Base-by-base conservation (phyloP, 2,797 vertebrate genomes). In the Somateria mollissima region DNA sequence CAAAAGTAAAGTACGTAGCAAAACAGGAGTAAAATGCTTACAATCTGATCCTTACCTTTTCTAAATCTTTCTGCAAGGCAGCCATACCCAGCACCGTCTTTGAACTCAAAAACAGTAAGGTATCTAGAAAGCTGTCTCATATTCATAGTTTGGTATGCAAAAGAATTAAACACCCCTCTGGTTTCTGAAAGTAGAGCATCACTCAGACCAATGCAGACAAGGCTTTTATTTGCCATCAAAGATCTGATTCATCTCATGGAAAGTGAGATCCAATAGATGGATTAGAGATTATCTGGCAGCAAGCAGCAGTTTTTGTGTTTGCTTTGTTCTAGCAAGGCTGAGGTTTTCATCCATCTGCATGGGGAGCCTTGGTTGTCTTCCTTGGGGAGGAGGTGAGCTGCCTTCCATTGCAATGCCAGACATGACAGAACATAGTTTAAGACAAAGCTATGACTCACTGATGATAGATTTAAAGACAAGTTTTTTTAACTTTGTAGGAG, bases 141-240 rank as follows among this genome's bases (percentile, higher is more conserved):
- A 79, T 57, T 51, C 17, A 64, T 66, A 78, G 32, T 79, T 73
- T 67, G 54, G 19, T 36, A 30, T 51, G 45, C 45, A 92, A 84
- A 64, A 39, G 30, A 92, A 88, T 65, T 34, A 80, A 72, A 74
- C 20, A 19, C 32, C 19, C 56, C 13, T 90, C 72, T 91, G 66
- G 8, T 75, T 81, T 94, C 87, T 90, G 47, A 51, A 81, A 87
- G 11, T n/a, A 89, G 14, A 57, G 78, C 39, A 71, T 61, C 53
- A 81, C 28, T 83, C 32, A 61, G n/a, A 87, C n/a, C 36, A 65
- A 39, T 43, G 47, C 6, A 66, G 32, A 11, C 10, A 70, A 66
- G 11, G 34, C 27, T 73, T 76, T 93, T 93, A 54, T 70, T 87
- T 80, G 19, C 83, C 28, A 78, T 93, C 60, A 94, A 78, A 94